Evolutionary conservation across 2,888 invertebrate species (phyloP).

Genomic region (Crossocerus cetratus): DNA sequence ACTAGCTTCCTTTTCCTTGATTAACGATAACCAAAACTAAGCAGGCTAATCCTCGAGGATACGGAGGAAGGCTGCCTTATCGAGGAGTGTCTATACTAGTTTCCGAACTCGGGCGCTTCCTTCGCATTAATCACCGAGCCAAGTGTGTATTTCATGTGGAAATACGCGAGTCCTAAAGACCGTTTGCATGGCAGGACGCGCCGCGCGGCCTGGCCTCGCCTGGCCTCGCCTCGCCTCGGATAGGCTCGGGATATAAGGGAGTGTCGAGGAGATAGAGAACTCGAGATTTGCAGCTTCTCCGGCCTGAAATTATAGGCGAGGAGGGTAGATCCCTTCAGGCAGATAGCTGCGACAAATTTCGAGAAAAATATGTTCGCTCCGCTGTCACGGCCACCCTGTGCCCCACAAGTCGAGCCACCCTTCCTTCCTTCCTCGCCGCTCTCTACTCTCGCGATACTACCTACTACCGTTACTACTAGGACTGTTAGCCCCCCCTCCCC

Average conservation of each 20-base stretch:
- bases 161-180: background rate
- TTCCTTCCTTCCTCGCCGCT: too few species aligned
- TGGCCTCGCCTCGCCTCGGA: too few species aligned
- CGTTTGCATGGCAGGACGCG: background rate
- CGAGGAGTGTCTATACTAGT: background rate
- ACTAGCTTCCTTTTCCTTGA: slow-evolving; percentile 13
- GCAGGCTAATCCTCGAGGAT: background rate
- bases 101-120: background rate
- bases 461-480: too few species aligned
- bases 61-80: slow-evolving; percentile 13
- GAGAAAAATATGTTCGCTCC: slow-evolving; percentile 72
- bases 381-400: slow-evolving; percentile 50
- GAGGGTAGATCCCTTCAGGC: slow-evolving; percentile 73
- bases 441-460: too few species aligned
- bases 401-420: slow-evolving; percentile 4
- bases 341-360: slow-evolving; percentile 75
- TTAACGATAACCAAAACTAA: slow-evolving; percentile 31
- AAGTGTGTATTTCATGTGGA: background rate
- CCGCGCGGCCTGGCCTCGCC: too few species aligned
- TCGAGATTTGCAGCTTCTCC: slow-evolving; percentile 79
- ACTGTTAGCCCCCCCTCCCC: slow-evolving; percentile 67
- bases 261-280: slow-evolving; percentile 56
- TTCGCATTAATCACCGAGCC: background rate
- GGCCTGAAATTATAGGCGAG: slow-evolving; percentile 69
- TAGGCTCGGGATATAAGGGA: slow-evolving; percentile 10